Percentiles rank a stretch among this genome's conserved stretches.
phyloP scores from a whole-genome alignment of 2,113 vertebrate genomes.

The Myotis lucifugus region DNA sequence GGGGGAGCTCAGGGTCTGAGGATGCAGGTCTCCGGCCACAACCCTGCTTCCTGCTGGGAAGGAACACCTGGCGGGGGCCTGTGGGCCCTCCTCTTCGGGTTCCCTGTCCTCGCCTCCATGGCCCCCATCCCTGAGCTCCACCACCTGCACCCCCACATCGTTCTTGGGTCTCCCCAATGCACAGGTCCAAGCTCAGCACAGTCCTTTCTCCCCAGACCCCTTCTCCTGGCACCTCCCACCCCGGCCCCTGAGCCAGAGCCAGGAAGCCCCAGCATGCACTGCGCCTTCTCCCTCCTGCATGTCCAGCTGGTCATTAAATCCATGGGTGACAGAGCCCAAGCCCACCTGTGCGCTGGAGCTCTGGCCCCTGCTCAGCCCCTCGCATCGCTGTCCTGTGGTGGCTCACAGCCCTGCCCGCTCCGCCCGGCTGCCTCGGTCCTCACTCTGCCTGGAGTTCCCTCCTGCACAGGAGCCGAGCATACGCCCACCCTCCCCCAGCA shows the following conservation, averaged over 20 bases:
- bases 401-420: neutral
- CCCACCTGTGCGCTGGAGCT: too few species aligned
- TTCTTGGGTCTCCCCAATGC: neutral
- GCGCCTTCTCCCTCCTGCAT: neutral
- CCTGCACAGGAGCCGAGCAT: neutral
- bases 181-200: neutral
- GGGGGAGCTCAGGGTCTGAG: fast-evolving
- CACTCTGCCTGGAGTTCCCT: neutral
- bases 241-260: neutral
- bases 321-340: neutral
- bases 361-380: neutral
- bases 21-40: too few species aligned
- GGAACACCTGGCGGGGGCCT: neutral
- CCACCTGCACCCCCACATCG: fast-evolving
- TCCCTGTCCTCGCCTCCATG: too few species aligned
- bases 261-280: fast-evolving
- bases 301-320: neutral
- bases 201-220: neutral
- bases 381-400: neutral
- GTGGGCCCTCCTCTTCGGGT: fast-evolving
- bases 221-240: neutral
- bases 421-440: neutral
- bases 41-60: neutral
- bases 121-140: neutral
- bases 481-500: neutral